Evolutionary conservation across 2,113 vertebrate genomes (phyloP), one percentile per base, ranked within the genome.

Genomic region (Percina caprodes): DNA sequence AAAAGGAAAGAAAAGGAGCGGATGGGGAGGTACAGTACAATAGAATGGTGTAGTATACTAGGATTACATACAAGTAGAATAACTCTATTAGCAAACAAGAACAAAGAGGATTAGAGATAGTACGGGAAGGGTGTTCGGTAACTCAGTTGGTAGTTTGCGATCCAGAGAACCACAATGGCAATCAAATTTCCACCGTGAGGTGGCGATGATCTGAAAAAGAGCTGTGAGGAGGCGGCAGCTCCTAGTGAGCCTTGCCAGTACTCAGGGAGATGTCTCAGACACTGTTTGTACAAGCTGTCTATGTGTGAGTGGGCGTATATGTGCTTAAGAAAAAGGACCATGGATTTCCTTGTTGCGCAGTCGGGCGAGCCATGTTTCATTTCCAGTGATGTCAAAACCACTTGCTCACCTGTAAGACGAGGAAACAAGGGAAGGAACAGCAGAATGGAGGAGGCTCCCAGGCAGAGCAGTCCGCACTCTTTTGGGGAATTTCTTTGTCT

Each of bases 141-240:
- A 78, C 70, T 80, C 70, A 1, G 23, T 59, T 39, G 78, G 55
- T 51, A 46, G 69, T 76, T 48, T 63, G 65, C 69, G 63, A 91
- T 62, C 55, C 73, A 81, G 59, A 72, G 60, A 61, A 85, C 73
- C 19, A 1, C 60, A 39, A 30, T 33, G 67, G 51, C 54, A 86
- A 86, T 70, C 77, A 81, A 86, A 82, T 72, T 54, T 75, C 83
- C 30, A 49, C 14, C 45, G 67, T 69, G 67, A 87, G 80, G 76
- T 84, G 84, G 26, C 13, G 75, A 73, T 69, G 83, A 87, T 90
- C 70, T 87, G 69, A 86, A 82, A 74, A 79, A 61, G 76, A 88
- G 74, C 74, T 14, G 30, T 4, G 62, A 82, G 69, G 73, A 77
- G 86, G 69, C 51, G 51, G 83, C 76, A 65, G 84, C 80, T 90